These are phyloP conservation scores for Oithona nana DNA, from an alignment of 2,888 invertebrate species.

Conservation along the genomic window DNA sequence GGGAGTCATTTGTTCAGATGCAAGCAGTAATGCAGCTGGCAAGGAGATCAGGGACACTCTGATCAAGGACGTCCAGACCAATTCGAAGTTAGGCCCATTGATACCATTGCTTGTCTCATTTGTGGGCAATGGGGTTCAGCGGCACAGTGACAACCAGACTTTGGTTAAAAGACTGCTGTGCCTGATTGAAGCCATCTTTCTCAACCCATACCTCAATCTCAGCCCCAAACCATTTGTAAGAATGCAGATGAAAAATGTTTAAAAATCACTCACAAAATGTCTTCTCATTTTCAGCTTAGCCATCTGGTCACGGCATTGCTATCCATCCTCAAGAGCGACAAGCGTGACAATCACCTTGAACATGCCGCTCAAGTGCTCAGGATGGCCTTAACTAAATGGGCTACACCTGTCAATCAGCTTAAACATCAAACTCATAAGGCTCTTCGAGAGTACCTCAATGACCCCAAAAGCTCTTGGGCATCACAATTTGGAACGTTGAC, in stretches of 20 bases:
- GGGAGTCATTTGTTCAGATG: neutral
- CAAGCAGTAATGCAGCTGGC: no score
- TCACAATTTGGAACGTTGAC: constrained; percentile 11
- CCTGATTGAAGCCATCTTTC: constrained; percentile 6
- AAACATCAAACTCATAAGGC: constrained; percentile 9
- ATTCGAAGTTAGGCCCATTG: constrained; percentile 5
- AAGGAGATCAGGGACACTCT: no score
- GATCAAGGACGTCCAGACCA: constrained; percentile 7
- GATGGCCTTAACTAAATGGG: constrained; percentile 4
- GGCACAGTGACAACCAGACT: neutral
- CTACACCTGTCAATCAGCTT: constrained; percentile 13
- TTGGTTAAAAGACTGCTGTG: neutral
- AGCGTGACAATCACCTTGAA: neutral
- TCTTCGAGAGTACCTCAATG: constrained; percentile 4
- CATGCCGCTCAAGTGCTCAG: neutral
- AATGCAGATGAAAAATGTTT: neutral
- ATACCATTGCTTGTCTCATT: constrained; percentile 7
- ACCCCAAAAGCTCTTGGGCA: neutral
- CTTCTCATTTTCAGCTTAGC: neutral
- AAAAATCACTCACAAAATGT: neutral
- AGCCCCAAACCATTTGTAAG: constrained; percentile 17
- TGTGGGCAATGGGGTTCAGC: constrained; percentile 5
- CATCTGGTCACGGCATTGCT: constrained; percentile 14
- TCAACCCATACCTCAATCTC: constrained; percentile 9
- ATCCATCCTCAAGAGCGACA: constrained; percentile 6